Base-by-base conservation (phyloP, 1,140 invertebrate species). In the Bactericera cockerelli region DNA sequence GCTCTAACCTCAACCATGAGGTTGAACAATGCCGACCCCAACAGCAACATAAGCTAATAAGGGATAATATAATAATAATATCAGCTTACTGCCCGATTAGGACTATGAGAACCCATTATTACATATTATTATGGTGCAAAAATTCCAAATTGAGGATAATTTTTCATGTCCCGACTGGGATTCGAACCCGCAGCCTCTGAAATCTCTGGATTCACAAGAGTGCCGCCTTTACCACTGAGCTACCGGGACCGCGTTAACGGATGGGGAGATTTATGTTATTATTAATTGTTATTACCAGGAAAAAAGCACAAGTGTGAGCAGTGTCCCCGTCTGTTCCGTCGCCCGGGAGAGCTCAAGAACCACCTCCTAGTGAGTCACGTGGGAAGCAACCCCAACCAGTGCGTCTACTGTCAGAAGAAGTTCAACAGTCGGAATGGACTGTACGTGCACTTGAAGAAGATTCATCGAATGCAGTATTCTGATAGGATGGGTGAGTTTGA, bases 281-380 rank as follows among this genome's bases (percentile, higher is more conserved):
- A 56, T n/a, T 22, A 56, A 28, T 28, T 26, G 28, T 14, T n/a
- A 2, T 24, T 14, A 8, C 25, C 14, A 16, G 55, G 21, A 16
- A 14, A 24, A n/a, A 56, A n/a, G 14, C 14, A 2, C 21, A 56
- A 56, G 14, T 56, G 55, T 56, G n/a, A 56, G 2, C 55, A 56
- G 10, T 56, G 55, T 56, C 4, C 24, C 14, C 55, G 55, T 14
- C 19, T 16, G 21, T 56, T 56, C 55, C n/a, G 55, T 2, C 55
- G 55, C 4, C 55, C 55, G 2, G 28, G 55, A 10, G 55, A 56
- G 25, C 22, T 56, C 2, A 56, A 56, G 22, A 56, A 56, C n/a
- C 55, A 56, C 13, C 4, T 31, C 22, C n/a, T 56, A 2, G n/a
- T 24, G n/a, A 19, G 14, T 22, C 55, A 56, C 21, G 2, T 24